Conservation (phyloP, 2,797 vertebrate genomes). For the Acanthurus lineatus region DNA sequence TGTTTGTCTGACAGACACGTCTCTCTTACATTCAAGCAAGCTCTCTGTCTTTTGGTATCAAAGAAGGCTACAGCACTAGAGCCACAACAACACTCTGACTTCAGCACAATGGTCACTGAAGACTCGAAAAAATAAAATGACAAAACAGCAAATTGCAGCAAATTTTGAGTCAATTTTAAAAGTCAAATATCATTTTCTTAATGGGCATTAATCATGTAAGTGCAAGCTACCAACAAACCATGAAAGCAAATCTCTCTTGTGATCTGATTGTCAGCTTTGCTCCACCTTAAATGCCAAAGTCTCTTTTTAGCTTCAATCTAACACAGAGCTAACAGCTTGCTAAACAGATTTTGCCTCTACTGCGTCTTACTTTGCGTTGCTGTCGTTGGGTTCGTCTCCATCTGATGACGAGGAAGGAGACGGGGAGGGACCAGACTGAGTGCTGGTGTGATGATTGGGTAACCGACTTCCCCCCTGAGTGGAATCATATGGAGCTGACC, state of each 20-base stretch:
- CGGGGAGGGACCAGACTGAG: slow-evolving; percentile 87
- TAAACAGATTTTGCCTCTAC: no score
- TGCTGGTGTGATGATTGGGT: slow-evolving; percentile 87
- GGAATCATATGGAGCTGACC: slow-evolving; percentile 91
- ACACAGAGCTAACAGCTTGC: neutral
- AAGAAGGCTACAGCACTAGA: neutral
- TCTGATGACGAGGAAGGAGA: slow-evolving; percentile 93
- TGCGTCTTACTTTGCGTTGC: slow-evolving; percentile 88
- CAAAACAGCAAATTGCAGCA: neutral
- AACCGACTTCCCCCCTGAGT: slow-evolving; percentile 85
- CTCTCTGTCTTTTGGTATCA: neutral
- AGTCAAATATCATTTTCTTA: neutral
- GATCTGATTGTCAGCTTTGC: slow-evolving; percentile 6
- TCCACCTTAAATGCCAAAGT: neutral
- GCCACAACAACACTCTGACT: neutral
- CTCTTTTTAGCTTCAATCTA: neutral
- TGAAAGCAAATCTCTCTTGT: neutral
- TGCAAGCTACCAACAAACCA: no score
- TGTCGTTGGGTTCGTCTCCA: slow-evolving; percentile 91
- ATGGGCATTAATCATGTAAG: neutral
- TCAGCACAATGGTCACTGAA: no score
- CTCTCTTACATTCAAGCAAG: neutral
- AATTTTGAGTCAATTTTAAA: neutral
- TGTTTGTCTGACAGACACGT: neutral
- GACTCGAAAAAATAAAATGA: neutral